These are phyloP conservation scores for Carettochelys insculpta DNA, from an alignment of 2,113 vertebrate species.

Conservation along the genomic window DNA sequence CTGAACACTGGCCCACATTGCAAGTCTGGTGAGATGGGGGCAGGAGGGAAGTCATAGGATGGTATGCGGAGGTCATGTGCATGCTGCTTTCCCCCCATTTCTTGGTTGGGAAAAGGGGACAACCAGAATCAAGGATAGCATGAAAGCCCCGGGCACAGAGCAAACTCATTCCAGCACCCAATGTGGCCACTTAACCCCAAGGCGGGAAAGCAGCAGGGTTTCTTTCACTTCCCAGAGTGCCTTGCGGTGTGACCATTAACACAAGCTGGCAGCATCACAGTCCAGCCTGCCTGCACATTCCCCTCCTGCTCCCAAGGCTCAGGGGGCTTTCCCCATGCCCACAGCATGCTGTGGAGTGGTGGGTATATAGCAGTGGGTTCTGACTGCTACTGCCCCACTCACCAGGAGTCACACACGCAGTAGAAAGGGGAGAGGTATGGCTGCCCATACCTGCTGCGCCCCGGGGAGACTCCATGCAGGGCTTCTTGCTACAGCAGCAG, in stretches of 20 bases:
- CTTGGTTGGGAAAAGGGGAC: background rate
- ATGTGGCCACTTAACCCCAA: background rate
- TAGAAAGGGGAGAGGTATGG: background rate
- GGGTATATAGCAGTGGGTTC: background rate
- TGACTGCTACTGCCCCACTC: background rate
- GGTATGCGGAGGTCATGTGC: background rate
- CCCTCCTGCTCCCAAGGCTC: background rate
- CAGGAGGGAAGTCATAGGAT: background rate
- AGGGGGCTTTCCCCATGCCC: too few relatives aligned
- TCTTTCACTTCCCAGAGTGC: background rate
- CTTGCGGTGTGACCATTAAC: background rate
- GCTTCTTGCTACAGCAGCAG: background rate
- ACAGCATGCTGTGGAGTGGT: background rate
- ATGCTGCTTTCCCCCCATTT: background rate
- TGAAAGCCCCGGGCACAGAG: rapidly evolving
- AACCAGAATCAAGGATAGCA: background rate
- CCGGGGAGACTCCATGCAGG: slow-evolving; percentile 42
- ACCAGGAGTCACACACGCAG: background rate
- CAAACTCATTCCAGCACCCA: background rate
- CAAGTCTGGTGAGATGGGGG: too few relatives aligned
- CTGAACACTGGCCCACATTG: too few relatives aligned
- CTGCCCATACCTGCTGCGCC: slow-evolving; percentile 52
- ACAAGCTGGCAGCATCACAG: background rate
- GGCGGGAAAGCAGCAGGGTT: background rate
- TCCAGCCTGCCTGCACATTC: too few relatives aligned